Percentiles rank a stretch among this genome's conserved stretches.
Conservation (phyloP, 1,140 invertebrate genomes). For the Hycleus phaleratus region DNA sequence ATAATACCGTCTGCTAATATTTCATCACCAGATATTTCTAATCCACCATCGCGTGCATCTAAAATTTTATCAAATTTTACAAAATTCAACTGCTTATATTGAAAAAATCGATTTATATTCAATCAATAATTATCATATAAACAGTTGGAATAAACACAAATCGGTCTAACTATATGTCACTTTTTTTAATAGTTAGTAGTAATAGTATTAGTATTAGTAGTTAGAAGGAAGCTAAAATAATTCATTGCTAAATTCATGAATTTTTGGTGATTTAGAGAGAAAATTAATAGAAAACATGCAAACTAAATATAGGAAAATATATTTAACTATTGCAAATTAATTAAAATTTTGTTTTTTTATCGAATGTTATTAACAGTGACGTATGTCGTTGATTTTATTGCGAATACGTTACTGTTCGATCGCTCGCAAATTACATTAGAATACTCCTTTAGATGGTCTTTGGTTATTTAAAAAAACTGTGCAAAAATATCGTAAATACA, state of each 20-base stretch:
- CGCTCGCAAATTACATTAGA: no score
- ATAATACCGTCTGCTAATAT: constrained; percentile 75
- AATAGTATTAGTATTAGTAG: not conserved
- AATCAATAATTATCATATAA: not conserved
- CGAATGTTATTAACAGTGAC: not conserved
- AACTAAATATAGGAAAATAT: constrained; percentile 4
- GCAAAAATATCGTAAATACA: not conserved
- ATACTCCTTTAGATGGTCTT: no score
- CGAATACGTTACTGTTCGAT: no score
- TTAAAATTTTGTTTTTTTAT: not conserved
- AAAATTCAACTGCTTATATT: not conserved
- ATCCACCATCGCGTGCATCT: constrained; percentile 38
- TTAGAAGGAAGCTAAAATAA: constrained; percentile 5
- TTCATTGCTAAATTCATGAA: constrained; percentile 3
- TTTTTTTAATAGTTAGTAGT: not conserved
- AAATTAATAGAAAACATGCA: constrained; percentile 10
- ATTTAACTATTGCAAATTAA: constrained; percentile 5
- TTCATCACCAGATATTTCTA: constrained; percentile 61
- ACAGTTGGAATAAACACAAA: constrained; percentile 17
- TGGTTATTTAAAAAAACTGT: no score
- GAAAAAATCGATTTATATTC: not conserved
- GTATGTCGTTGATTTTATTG: no score
- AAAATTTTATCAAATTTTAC: constrained; percentile 17
- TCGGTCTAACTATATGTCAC: constrained; percentile 8
- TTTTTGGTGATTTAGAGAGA: not conserved